Conservation (phyloP, 1,140 invertebrate genomes). For the Himalopsyche phryganea region DNA sequence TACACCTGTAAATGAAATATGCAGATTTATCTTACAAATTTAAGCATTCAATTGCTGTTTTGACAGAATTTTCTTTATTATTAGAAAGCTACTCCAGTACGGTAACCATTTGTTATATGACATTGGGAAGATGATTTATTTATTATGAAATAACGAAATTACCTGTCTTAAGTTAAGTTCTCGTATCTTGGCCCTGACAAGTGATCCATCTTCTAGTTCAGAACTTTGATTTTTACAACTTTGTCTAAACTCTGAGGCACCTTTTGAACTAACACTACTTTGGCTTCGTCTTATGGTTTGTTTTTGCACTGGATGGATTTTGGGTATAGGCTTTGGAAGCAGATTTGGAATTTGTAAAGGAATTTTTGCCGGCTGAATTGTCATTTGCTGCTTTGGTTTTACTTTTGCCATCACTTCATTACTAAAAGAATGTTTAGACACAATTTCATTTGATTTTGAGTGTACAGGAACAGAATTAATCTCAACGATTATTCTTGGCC, state of each 20-base stretch:
- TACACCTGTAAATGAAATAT: too few relatives aligned
- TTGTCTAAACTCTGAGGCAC: conserved; percentile 20
- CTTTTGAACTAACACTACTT: conserved; percentile 27
- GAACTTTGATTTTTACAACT: background rate
- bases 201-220: conserved; percentile 19
- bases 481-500: too few relatives aligned
- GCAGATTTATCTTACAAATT: too few relatives aligned
- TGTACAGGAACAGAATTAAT: too few relatives aligned
- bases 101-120: too few relatives aligned
- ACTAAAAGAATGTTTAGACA: too few relatives aligned
- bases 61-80: too few relatives aligned
- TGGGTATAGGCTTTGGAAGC: conserved; percentile 26
- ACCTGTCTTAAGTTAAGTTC: conserved; percentile 32
- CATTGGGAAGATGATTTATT: too few relatives aligned
- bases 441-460: too few relatives aligned
- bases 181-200: conserved; percentile 30
- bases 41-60: too few relatives aligned
- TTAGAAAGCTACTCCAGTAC: too few relatives aligned
- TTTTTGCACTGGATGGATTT: conserved; percentile 24
- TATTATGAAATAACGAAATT: too few relatives aligned
- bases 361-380: conserved; percentile 22
- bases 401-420: conserved; percentile 6
- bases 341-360: conserved; percentile 32
- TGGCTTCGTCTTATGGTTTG: conserved; percentile 25
- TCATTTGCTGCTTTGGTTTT: conserved; percentile 28